These are phyloP conservation scores for Neoseiulus cucumeris DNA, from an alignment of 1,140 invertebrate genomes.

Conservation along the genomic window DNA sequence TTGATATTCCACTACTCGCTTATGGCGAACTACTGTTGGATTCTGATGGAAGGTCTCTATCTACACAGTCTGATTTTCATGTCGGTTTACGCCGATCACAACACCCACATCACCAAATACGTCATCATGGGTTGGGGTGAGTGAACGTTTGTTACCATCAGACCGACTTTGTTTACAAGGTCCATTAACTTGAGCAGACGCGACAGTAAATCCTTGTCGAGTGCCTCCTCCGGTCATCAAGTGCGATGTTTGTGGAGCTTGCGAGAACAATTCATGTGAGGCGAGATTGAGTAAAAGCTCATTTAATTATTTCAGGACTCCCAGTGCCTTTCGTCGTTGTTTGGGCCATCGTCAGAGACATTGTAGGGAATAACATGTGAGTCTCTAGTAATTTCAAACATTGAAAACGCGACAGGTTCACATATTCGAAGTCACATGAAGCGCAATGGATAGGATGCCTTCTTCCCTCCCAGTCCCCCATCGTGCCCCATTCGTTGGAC, in stretches of 20 bases:
- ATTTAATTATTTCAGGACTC: neutral
- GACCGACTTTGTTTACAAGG: neutral
- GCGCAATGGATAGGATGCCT: too few relatives aligned
- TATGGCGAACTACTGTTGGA: constrained; percentile 52
- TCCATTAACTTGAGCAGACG: too few relatives aligned
- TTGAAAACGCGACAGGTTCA: too few relatives aligned
- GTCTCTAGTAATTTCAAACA: too few relatives aligned
- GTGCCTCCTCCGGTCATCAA: too few relatives aligned
- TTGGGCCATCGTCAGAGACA: neutral
- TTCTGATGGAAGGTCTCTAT: constrained; percentile 56
- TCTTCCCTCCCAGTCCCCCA: too few relatives aligned
- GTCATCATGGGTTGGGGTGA: constrained; percentile 49
- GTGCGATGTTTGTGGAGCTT: too few relatives aligned
- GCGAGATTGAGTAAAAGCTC: neutral
- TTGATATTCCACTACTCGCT: constrained; percentile 45
- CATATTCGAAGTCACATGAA: too few relatives aligned
- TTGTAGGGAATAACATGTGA: neutral
- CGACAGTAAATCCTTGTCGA: too few relatives aligned
- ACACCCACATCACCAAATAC: constrained; percentile 39
- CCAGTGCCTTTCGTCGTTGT: neutral
- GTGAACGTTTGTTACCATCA: constrained; percentile 17
- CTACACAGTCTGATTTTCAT: constrained; percentile 51
- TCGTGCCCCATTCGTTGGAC: too few relatives aligned
- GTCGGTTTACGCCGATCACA: constrained; percentile 46
- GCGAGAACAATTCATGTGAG: too few relatives aligned